phyloP scores from a whole-genome alignment of 2,113 vertebrate species.

The Sander lucioperca region DNA sequence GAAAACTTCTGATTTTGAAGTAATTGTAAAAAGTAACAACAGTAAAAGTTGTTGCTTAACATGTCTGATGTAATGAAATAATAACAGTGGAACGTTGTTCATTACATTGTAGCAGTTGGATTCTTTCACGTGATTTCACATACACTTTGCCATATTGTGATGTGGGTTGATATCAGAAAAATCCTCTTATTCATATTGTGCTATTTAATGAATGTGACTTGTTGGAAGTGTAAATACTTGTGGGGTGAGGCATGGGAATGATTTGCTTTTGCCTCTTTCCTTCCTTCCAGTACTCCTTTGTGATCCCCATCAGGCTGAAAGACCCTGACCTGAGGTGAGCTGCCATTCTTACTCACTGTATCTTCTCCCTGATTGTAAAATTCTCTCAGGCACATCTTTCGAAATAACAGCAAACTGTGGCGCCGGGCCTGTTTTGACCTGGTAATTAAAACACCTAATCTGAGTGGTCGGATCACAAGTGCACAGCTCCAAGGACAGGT shows the following conservation, averaged over 20 bases:
- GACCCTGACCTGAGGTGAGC: slow-evolving; percentile 48
- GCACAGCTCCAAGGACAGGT: too few relatives aligned
- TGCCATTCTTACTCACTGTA: not conserved
- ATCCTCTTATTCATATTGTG: not conserved
- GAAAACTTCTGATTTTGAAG: too few relatives aligned
- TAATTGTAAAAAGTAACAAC: too few relatives aligned
- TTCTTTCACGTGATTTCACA: not conserved
- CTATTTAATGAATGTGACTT: not conserved
- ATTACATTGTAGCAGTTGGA: too few relatives aligned
- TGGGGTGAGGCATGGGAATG: not conserved
- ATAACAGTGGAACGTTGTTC: too few relatives aligned
- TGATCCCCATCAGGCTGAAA: slow-evolving; percentile 41
- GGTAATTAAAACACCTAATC: too few relatives aligned
- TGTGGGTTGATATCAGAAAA: not conserved
- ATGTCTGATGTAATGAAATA: too few relatives aligned
- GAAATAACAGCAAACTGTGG: not conserved
- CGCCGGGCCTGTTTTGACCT: too few relatives aligned
- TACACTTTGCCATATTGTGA: not conserved
- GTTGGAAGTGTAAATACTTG: not conserved
- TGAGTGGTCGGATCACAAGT: too few relatives aligned
- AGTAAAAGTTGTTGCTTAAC: too few relatives aligned
- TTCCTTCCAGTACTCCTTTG: slow-evolving; percentile 47
- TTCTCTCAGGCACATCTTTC: not conserved
- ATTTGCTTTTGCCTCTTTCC: not conserved
- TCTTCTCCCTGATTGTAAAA: not conserved